phyloP scores from a whole-genome alignment of 2,888 invertebrate genomes.

The Boloria selene region DNA sequence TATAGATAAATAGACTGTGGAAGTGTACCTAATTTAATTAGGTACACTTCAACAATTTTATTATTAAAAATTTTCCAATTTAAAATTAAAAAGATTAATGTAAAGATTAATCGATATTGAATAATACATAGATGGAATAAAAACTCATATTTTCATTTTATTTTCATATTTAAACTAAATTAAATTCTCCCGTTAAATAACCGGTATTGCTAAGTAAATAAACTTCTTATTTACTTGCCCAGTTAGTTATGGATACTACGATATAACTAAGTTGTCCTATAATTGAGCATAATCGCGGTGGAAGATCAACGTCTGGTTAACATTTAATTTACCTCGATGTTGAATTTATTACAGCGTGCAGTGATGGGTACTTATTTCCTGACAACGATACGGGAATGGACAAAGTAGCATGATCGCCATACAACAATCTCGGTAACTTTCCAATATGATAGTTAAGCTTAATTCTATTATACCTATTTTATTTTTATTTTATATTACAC shows the following conservation, averaged over 20 bases:
- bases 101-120: too few species aligned
- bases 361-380: slow-evolving; percentile 43
- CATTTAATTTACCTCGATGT: slow-evolving; percentile 41
- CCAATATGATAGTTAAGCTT: slow-evolving; percentile 66
- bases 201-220: neutral
- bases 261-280: slow-evolving; percentile 36
- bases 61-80: too few species aligned
- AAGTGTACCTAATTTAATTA: too few species aligned
- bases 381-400: slow-evolving; percentile 41
- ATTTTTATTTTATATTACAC: slow-evolving; percentile 51
- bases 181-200: neutral
- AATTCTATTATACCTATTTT: slow-evolving; percentile 63
- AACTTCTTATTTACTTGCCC: slow-evolving; percentile 12
- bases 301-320: slow-evolving; percentile 39
- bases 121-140: too few species aligned
- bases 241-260: slow-evolving; percentile 19
- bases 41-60: too few species aligned
- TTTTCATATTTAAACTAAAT: too few species aligned
- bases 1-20: too few species aligned
- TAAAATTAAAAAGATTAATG: too few species aligned
- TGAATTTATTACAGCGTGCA: slow-evolving; percentile 43
- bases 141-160: too few species aligned
- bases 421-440: slow-evolving; percentile 66
- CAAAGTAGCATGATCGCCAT: slow-evolving; percentile 51
- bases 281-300: slow-evolving; percentile 39